Conservation (phyloP, 1,140 invertebrate genomes). For the Pissodes strobi region DNA sequence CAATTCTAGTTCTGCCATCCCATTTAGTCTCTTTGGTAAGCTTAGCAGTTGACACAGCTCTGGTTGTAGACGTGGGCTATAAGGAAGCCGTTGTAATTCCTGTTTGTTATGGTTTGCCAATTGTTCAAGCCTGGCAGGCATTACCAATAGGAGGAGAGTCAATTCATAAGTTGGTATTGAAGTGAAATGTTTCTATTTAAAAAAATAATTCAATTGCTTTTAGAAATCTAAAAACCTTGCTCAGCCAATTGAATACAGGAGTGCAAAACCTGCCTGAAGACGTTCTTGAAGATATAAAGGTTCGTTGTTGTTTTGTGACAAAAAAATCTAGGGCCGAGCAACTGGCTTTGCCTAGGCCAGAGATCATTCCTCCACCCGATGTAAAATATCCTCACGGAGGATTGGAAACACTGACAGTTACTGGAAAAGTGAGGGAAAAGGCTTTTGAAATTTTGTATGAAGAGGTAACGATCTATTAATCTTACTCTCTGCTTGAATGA, state of each 20-base stretch:
- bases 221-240: constrained; percentile 58
- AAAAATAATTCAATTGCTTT: constrained; percentile 31
- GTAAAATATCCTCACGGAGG: constrained; percentile 76
- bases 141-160: constrained; percentile 71
- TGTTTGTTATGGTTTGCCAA: constrained; percentile 79
- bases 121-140: constrained; percentile 79
- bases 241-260: constrained; percentile 56
- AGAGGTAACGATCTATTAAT: too few relatives aligned
- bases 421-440: constrained; percentile 75
- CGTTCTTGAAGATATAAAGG: constrained; percentile 72
- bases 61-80: constrained; percentile 89
- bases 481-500: too few relatives aligned
- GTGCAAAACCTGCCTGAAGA: constrained; percentile 59
- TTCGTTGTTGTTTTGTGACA: constrained; percentile 83
- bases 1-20: constrained; percentile 60
- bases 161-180: constrained; percentile 63
- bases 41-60: constrained; percentile 74
- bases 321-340: constrained; percentile 69
- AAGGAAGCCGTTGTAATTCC: constrained; percentile 81
- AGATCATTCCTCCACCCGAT: constrained; percentile 61
- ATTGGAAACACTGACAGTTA: constrained; percentile 63
- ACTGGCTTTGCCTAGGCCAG: constrained; percentile 60
- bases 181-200: background rate
- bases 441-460: constrained; percentile 85
- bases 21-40: constrained; percentile 81